phyloP scores from a whole-genome alignment of 2,797 vertebrate species.

The Siniperca obscura region DNA sequence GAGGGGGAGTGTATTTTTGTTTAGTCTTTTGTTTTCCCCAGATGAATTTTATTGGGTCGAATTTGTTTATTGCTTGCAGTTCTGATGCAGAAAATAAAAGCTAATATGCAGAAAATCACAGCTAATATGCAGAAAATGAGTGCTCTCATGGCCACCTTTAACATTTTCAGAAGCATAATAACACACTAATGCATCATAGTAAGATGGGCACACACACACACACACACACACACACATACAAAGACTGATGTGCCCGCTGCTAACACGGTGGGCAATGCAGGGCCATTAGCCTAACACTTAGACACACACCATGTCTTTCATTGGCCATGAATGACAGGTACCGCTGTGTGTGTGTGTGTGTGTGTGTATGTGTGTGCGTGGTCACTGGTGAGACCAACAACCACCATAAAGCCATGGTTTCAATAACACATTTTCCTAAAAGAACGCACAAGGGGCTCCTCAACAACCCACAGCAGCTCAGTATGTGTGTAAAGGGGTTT shows the following conservation, averaged over 20 bases:
- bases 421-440: constrained; percentile 74
- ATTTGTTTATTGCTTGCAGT: constrained; percentile 35
- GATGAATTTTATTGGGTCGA: constrained; percentile 33
- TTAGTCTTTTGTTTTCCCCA: constrained; percentile 20
- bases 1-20: not conserved
- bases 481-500: constrained; percentile 26
- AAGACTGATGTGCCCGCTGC: constrained; percentile 38
- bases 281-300: constrained; percentile 75
- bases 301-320: constrained; percentile 77
- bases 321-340: constrained; percentile 68
- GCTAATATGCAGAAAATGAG: too few relatives aligned
- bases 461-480: constrained; percentile 47
- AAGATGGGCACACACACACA: constrained; percentile 11
- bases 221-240: constrained; percentile 32
- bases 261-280: constrained; percentile 57
- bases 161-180: constrained; percentile 63
- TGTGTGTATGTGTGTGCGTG: constrained; percentile 26
- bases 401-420: constrained; percentile 65
- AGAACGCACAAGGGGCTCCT: constrained; percentile 67
- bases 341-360: constrained; percentile 15
- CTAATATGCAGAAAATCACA: constrained; percentile 73
- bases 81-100: constrained; percentile 55
- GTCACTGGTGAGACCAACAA: constrained; percentile 56
- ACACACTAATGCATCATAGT: constrained; percentile 44
- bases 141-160: constrained; percentile 65